phyloP scores from a whole-genome alignment of 2,113 vertebrate species.

The Misgurnus anguillicaudatus region DNA sequence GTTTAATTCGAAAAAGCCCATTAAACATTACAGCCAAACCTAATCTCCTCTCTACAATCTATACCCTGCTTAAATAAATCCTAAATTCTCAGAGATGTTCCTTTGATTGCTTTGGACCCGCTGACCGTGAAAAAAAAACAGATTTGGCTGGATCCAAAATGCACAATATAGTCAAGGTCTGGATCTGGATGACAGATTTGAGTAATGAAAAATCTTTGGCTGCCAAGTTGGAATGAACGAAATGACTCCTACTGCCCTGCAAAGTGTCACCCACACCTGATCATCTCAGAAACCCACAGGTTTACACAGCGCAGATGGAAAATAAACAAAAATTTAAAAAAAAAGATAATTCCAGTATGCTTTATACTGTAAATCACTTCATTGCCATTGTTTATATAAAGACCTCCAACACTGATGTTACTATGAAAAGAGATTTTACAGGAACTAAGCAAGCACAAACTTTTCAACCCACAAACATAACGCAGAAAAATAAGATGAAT shows the following conservation, averaged over 20 bases:
- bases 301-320: background rate
- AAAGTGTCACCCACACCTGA: constrained; percentile 10
- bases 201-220: background rate
- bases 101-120: constrained; percentile 39
- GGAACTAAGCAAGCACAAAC: background rate
- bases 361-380: constrained; percentile 6
- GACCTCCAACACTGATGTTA: constrained; percentile 18
- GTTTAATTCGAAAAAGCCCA: constrained; percentile 42
- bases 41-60: constrained; percentile 36
- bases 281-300: constrained; percentile 4
- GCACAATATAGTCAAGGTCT: background rate
- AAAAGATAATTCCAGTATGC: background rate
- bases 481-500: constrained; percentile 10
- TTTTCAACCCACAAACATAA: constrained; percentile 2
- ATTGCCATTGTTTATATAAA: constrained; percentile 9
- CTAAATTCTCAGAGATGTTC: constrained; percentile 48
- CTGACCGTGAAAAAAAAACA: constrained; percentile 3
- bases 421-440: background rate
- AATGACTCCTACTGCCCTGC: background rate
- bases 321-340: background rate
- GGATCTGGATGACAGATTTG: background rate
- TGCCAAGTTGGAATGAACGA: background rate
- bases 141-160: constrained; percentile 18
- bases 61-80: constrained; percentile 39
- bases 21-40: constrained; percentile 36